Base-by-base conservation (phyloP, 2,888 invertebrate species). In the Octodonta nipae region DNA sequence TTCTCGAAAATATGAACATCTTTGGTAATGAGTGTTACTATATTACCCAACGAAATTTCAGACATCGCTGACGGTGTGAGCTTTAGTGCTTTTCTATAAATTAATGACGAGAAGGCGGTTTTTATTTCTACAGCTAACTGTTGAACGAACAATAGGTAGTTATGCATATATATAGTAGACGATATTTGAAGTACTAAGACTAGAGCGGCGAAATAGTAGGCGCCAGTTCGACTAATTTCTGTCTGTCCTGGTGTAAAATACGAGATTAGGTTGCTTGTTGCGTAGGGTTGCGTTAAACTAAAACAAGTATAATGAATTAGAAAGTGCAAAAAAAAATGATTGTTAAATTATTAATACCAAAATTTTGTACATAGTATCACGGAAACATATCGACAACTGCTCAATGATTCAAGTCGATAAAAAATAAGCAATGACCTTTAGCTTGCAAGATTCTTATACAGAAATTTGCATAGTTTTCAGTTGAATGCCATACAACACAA, bases 1-100 rank as follows among this genome's bases (percentile, higher is more conserved):
- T 82, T 71, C 56, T 92, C 92, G 57, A 93, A 89, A 32, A 87
- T 73, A 47, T 80, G 79, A 41, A 92, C 85, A 59, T 96, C 95
- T 56, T 92, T 95, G 1, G 91, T 86, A 33, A 95, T 67, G 10
- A 93, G 69, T 51, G 92, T 92, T 17, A 92, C 85, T 38, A 75
- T 68, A 52, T 75, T 75, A 2, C 77, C 76, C 30, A 68, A 63
- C 4, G 82, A 80, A 4, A 81, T 79, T 48, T 78, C 70, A 3
- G 75, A 72, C 40, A 86, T 51, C 1, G 85, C 77, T 0, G 70
- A 36, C 2, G 50, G 42, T n/a, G 45, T 52, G 11, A 60, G 32
- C 32, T 45, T 54, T 24, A 60, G 40, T 1, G 55, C 45, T 42
- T 89, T 89, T 53, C 85, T 39, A 26, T 48, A 49, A 7, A 49